Conservation (phyloP, 2,113 vertebrate genomes). For the Lophotis ruficrista region DNA sequence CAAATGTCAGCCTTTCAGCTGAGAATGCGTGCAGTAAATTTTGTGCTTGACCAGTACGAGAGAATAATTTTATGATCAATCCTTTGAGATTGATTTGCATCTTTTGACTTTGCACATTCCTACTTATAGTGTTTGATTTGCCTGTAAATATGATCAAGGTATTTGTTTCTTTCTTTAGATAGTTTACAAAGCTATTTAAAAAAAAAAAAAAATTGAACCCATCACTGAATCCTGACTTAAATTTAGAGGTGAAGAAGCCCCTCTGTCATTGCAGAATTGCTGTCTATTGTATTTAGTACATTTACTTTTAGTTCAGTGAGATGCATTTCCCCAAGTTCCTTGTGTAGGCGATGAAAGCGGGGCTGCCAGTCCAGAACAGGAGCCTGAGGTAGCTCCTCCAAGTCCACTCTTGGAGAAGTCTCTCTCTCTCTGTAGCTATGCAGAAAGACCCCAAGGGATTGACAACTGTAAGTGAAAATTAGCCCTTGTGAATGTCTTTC, state of each 20-base stretch:
- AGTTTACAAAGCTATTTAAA: neutral
- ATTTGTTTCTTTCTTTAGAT: neutral
- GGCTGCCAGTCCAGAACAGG: rapidly evolving
- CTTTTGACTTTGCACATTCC: neutral
- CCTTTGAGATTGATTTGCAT: neutral
- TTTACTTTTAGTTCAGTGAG: neutral
- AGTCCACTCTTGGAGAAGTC: neutral
- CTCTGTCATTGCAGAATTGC: neutral
- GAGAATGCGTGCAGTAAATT: neutral
- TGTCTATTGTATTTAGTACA: neutral
- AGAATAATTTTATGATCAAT: neutral
- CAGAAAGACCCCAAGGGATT: neutral
- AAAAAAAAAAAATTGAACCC: too few relatives aligned
- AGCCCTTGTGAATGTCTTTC: neutral
- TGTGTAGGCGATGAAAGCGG: rapidly evolving
- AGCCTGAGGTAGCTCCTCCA: neutral
- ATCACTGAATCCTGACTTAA: neutral
- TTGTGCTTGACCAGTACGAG: neutral
- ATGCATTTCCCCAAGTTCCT: neutral
- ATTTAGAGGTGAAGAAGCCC: neutral
- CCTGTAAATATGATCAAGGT: neutral
- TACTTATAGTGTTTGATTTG: neutral
- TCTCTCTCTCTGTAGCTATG: neutral
- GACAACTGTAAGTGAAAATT: neutral
- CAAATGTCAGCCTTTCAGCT: neutral